phyloP scores from a whole-genome alignment of 2,888 invertebrate genomes.

The Brachyopa scutellaris region DNA sequence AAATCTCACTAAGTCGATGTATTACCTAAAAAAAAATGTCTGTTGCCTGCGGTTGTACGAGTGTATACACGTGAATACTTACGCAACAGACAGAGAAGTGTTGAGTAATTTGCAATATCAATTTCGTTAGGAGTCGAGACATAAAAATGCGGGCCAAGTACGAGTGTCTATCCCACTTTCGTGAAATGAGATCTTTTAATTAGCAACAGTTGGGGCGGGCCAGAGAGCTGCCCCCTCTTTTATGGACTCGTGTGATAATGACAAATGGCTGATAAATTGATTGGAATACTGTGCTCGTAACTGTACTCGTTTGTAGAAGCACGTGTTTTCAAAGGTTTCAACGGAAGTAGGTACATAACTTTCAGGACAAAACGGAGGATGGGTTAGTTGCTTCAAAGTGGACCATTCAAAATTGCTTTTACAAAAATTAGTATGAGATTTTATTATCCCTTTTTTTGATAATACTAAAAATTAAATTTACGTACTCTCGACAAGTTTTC shows the following conservation, averaged over 20 bases:
- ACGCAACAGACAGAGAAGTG: slow-evolving; percentile 16
- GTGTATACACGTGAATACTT: background rate
- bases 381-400: no score
- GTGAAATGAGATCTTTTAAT: slow-evolving; percentile 37
- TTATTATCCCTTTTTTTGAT: no score
- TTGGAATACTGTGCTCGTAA: background rate
- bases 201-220: slow-evolving; percentile 5
- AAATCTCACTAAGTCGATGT: slow-evolving; percentile 53
- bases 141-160: background rate
- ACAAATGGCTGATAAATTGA: slow-evolving; percentile 32
- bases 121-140: slow-evolving; percentile 20
- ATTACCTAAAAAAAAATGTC: slow-evolving; percentile 33
- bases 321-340: no score
- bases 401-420: no score
- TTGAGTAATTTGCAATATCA: slow-evolving; percentile 60
- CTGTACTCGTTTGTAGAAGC: no score
- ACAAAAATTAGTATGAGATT: no score
- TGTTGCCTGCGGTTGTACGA: background rate
- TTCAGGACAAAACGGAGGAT: no score
- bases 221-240: background rate
- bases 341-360: no score
- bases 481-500: no score
- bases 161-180: background rate
- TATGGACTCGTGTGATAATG: slow-evolving; percentile 18
- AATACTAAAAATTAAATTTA: no score